Conservation (phyloP, 2,113 vertebrate species). For the Hoplias malabaricus region DNA sequence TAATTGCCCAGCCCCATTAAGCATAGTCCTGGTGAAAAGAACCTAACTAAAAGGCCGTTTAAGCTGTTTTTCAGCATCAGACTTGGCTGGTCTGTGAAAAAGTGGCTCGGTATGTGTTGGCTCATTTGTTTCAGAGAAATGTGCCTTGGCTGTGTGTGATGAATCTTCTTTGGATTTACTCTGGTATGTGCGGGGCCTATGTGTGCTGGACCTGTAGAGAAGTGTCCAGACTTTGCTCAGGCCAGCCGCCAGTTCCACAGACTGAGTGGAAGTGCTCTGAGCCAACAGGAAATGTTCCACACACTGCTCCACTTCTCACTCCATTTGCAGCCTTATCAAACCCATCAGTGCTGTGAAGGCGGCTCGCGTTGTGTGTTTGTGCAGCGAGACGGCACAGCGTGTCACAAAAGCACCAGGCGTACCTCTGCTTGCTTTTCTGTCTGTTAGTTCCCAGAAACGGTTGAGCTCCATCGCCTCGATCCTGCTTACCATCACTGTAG, state of each 20-base stretch:
- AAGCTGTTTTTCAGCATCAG: neutral
- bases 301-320: constrained; percentile 7
- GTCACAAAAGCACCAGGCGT: neutral
- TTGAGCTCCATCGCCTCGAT: neutral
- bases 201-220: neutral
- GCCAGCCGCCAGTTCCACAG: neutral
- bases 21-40: neutral
- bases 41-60: neutral
- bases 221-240: neutral
- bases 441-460: neutral
- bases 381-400: neutral
- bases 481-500: neutral
- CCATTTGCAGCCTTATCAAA: constrained; percentile 6
- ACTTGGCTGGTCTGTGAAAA: neutral
- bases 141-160: neutral
- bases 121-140: neutral
- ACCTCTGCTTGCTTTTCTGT: neutral
- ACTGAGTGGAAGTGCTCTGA: neutral
- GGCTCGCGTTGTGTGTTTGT: neutral
- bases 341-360: neutral
- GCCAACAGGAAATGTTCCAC: constrained; percentile 24
- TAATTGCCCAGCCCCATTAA: neutral
- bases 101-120: neutral
- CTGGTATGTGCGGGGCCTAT: neutral
- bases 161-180: neutral